Percentiles rank a stretch among this genome's conserved stretches.
Conservation (phyloP, 35 echinoderm and acorn worm genomes). For the Diadema setosum region DNA sequence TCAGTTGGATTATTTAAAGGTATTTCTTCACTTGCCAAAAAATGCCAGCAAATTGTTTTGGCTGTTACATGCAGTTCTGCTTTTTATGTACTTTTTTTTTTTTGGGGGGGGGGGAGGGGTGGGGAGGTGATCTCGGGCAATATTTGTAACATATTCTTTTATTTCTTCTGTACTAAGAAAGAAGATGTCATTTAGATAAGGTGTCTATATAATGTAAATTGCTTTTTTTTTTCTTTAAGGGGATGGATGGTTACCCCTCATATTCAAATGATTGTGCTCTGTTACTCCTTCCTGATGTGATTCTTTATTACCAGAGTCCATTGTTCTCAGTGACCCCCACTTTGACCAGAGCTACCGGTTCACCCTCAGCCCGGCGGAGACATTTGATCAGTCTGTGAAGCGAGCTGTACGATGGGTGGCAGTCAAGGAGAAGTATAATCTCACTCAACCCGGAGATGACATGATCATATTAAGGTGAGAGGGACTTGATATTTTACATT, state of each 20-base stretch:
- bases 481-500: not conserved
- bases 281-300: not conserved
- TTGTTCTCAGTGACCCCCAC: constrained; percentile 19
- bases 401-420: constrained; percentile 18
- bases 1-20: too few relatives aligned
- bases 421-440: constrained; percentile 36
- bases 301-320: constrained; percentile 25
- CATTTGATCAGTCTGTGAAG: constrained; percentile 24
- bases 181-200: too few relatives aligned
- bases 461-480: not conserved
- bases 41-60: too few relatives aligned
- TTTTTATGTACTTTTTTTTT: too few relatives aligned
- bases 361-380: not conserved
- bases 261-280: not conserved
- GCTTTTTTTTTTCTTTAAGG: too few relatives aligned
- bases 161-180: not conserved
- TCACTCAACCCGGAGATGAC: constrained; percentile 8
- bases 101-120: too few relatives aligned
- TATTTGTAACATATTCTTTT: not conserved
- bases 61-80: too few relatives aligned
- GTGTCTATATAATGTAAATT: too few relatives aligned
- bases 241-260: too few relatives aligned
- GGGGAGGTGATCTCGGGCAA: not conserved
- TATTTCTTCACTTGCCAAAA: too few relatives aligned
- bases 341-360: constrained; percentile 47